A percentile compares a stretch with the other conserved stretches of the same genome.
Evolutionary conservation across 2,113 vertebrate species (phyloP).

Genomic region (Oxyura jamaicensis): DNA sequence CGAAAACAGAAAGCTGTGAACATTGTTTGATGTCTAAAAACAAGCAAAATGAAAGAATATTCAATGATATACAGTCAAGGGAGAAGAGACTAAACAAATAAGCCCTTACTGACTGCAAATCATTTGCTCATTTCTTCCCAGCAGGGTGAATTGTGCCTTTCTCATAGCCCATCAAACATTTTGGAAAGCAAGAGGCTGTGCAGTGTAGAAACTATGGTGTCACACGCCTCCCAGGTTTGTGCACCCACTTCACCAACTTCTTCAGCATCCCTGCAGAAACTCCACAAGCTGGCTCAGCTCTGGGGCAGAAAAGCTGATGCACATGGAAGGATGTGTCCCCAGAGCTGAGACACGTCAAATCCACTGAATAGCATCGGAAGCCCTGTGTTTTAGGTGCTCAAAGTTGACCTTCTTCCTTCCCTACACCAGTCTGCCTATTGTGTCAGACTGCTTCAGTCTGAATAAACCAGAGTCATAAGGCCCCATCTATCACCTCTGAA

Average conservation of each 20-base stretch:
- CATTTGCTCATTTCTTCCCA: rapidly evolving
- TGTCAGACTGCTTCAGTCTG: not conserved
- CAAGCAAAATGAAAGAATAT: not conserved
- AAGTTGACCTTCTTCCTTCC: not conserved
- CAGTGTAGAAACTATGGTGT: not conserved
- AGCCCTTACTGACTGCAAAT: not conserved
- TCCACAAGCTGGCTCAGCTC: rapidly evolving
- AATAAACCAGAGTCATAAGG: not conserved
- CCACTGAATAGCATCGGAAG: not conserved
- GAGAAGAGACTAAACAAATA: not conserved
- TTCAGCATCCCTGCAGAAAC: not conserved
- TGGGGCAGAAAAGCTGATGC: not conserved
- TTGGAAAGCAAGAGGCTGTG: not conserved
- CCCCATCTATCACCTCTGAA: not conserved
- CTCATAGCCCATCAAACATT: not conserved
- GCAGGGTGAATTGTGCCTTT: not conserved
- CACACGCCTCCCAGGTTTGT: not conserved
- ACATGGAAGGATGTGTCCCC: rapidly evolving
- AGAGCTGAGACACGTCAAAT: not conserved
- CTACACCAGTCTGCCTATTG: not conserved
- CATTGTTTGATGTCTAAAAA: not conserved
- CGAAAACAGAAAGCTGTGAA: not conserved
- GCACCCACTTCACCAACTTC: not conserved
- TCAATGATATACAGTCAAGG: not conserved
- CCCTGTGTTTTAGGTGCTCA: not conserved